phyloP scores from a whole-genome alignment of 2,113 vertebrate genomes.

The Periophthalmus modestus region DNA sequence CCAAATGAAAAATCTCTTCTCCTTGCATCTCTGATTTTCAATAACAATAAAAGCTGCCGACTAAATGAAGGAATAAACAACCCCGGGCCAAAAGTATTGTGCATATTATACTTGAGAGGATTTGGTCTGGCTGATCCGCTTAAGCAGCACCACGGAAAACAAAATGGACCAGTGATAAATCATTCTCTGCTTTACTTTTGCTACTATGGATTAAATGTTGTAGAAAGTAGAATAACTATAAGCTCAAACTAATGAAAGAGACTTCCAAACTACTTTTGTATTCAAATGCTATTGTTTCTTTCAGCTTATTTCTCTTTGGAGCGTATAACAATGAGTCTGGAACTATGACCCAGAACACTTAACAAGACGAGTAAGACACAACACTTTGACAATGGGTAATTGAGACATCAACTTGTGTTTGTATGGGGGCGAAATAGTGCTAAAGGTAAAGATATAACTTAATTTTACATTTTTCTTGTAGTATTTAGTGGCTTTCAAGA shows the following conservation, averaged over 20 bases:
- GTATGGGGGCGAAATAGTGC: no score
- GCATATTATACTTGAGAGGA: slow-evolving; percentile 11
- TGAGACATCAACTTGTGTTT: not conserved
- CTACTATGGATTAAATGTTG: slow-evolving; percentile 30
- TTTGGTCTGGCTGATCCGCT: slow-evolving; percentile 5
- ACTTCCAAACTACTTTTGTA: slow-evolving; percentile 27
- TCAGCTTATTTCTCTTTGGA: not conserved
- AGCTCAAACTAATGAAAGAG: slow-evolving; percentile 35
- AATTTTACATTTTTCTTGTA: no score
- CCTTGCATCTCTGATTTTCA: slow-evolving; percentile 12
- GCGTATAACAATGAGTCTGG: no score
- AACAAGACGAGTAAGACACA: no score
- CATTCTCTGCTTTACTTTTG: slow-evolving; percentile 23
- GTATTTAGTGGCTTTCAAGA: no score
- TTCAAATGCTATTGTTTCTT: not conserved
- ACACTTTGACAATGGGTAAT: not conserved
- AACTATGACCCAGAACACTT: no score
- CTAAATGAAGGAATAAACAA: slow-evolving; percentile 16
- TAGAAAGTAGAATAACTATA: slow-evolving; percentile 21
- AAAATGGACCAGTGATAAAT: slow-evolving; percentile 10
- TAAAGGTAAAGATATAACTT: no score
- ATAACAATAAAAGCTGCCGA: slow-evolving; percentile 11
- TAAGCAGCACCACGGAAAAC: slow-evolving; percentile 19
- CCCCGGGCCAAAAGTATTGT: slow-evolving; percentile 1
- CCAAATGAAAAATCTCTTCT: slow-evolving; percentile 12